A percentile compares a stretch with the other conserved stretches of the same genome.
These are phyloP conservation scores for Triplophysa bombifrons DNA, from an alignment of 2,797 vertebrate species.

Conservation along the genomic window DNA sequence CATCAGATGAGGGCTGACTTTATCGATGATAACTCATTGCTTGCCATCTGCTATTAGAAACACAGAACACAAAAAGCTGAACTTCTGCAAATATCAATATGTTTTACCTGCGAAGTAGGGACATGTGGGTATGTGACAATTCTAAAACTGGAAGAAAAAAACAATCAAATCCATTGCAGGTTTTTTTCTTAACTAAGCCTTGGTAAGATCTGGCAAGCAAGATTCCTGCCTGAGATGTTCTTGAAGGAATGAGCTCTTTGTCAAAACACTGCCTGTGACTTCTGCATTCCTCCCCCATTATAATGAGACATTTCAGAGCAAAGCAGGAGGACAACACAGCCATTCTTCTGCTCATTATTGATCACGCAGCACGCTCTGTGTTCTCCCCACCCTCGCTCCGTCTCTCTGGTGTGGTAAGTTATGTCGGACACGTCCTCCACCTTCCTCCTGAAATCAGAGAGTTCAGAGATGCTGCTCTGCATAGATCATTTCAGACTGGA, in stretches of 20 bases:
- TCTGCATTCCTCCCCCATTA: constrained; percentile 61
- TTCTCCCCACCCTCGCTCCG: constrained; percentile 26
- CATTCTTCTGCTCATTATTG: constrained; percentile 75
- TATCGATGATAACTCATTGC: constrained; percentile 6
- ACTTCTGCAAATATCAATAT: constrained; percentile 67
- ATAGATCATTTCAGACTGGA: constrained; percentile 36
- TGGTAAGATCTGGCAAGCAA: constrained; percentile 57
- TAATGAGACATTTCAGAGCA: constrained; percentile 69
- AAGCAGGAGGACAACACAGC: constrained; percentile 54
- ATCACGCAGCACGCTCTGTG: constrained; percentile 71
- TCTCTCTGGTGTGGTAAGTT: constrained; percentile 50
- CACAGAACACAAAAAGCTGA: constrained; percentile 60
- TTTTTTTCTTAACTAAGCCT: constrained; percentile 67
- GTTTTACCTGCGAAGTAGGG: constrained; percentile 50
- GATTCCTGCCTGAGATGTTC: background rate
- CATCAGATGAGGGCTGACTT: constrained; percentile 1
- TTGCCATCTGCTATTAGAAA: constrained; percentile 39
- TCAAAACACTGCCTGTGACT: constrained; percentile 58
- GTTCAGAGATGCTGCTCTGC: constrained; percentile 18
- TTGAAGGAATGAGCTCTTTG: background rate
- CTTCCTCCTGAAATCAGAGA: constrained; percentile 9
- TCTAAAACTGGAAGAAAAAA: constrained; percentile 66
- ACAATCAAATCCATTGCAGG: constrained; percentile 68
- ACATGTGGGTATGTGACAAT: constrained; percentile 55
- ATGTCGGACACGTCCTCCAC: constrained; percentile 18